Conservation (phyloP, 1,140 invertebrate species). For the Drosophila watanabei region DNA sequence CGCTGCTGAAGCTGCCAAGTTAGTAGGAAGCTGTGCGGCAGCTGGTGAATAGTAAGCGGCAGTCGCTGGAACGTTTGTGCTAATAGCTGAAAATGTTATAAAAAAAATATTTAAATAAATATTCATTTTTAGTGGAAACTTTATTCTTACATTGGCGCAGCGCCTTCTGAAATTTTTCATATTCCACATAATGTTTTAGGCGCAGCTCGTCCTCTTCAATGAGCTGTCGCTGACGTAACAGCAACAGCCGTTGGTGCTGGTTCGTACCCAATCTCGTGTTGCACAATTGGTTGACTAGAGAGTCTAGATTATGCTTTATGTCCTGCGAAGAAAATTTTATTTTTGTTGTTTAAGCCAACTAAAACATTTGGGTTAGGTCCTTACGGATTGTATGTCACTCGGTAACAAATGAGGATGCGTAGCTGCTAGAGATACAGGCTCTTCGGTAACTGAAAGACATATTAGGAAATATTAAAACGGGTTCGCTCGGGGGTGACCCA, state of each 20-base stretch:
- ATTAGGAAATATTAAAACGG: neutral
- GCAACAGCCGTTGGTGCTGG: slow-evolving; percentile 78
- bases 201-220: slow-evolving; percentile 85
- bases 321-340: slow-evolving; percentile 48
- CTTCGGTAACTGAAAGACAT: slow-evolving; percentile 66
- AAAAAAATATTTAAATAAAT: neutral
- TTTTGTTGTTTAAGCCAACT: neutral
- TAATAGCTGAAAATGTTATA: slow-evolving; percentile 62
- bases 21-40: slow-evolving; percentile 69
- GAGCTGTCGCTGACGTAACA: slow-evolving; percentile 83
- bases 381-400: slow-evolving; percentile 84
- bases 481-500: too few relatives aligned
- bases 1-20: slow-evolving; percentile 60
- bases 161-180: slow-evolving; percentile 85
- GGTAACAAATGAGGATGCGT: slow-evolving; percentile 82
- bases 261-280: slow-evolving; percentile 83
- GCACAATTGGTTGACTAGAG: slow-evolving; percentile 80
- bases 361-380: neutral
- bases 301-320: slow-evolving; percentile 85
- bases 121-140: neutral
- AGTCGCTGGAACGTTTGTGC: slow-evolving; percentile 75
- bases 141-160: slow-evolving; percentile 75
- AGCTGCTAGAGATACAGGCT: slow-evolving; percentile 80
- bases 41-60: slow-evolving; percentile 72
- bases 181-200: slow-evolving; percentile 85